phyloP scores from a whole-genome alignment of 1,140 invertebrate species.

The Trigoniulus corallinus region DNA sequence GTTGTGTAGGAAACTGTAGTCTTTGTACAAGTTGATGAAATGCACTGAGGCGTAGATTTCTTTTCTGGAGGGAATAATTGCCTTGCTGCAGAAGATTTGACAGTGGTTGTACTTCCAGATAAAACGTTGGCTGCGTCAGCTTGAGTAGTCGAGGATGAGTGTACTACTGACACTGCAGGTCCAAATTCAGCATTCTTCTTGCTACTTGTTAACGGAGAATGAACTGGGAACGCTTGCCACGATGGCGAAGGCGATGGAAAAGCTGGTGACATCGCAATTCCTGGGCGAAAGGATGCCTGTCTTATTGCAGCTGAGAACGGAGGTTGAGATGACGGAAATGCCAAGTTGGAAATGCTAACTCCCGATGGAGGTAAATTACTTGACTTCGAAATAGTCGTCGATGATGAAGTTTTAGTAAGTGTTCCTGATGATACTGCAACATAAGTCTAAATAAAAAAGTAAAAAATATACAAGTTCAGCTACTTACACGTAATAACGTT shows the following conservation, averaged over 20 bases:
- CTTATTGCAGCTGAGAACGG: not conserved
- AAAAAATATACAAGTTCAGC: not conserved
- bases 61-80: constrained; percentile 18
- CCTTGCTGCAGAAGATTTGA: constrained; percentile 14
- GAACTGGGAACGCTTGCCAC: not conserved
- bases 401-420: not conserved
- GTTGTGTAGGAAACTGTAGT: constrained; percentile 43
- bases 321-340: not conserved
- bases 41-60: not conserved
- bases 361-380: not conserved
- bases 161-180: too few species aligned
- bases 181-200: too few species aligned
- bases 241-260: constrained; percentile 6
- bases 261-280: not conserved
- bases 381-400: not conserved
- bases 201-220: not conserved
- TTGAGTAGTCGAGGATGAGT: constrained; percentile 6
- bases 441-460: too few species aligned
- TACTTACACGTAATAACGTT: not conserved
- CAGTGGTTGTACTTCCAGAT: constrained; percentile 4
- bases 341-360: not conserved
- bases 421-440: not conserved
- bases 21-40: constrained; percentile 21
- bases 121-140: too few species aligned
- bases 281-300: constrained; percentile 1